Evolutionary conservation across 1,140 invertebrate species (phyloP).

Genomic region (Calephelis virginiensis): DNA sequence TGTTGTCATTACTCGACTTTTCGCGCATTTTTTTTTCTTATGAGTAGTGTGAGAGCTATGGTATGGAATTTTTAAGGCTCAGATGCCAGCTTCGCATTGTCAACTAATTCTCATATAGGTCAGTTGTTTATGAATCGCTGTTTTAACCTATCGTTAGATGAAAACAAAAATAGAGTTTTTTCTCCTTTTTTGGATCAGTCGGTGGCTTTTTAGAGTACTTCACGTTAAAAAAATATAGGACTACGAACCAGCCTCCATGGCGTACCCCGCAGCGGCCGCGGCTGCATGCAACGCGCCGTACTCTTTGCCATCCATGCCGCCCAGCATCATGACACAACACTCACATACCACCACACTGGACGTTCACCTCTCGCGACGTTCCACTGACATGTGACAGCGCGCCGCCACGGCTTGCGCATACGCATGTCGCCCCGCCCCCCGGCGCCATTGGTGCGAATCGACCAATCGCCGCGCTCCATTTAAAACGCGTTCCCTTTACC

Average conservation of each 20-base stretch:
- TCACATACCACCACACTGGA: slow-evolving; percentile 42
- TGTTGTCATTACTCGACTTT: no score
- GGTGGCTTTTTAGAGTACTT: no score
- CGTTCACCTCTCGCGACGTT: slow-evolving; percentile 39
- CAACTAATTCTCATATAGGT: no score
- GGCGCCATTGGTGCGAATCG: slow-evolving; percentile 62
- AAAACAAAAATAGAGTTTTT: no score
- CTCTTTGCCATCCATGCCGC: slow-evolving; percentile 71
- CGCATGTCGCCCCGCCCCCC: slow-evolving; percentile 52
- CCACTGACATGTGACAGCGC: slow-evolving; percentile 27
- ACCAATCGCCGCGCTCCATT: slow-evolving; percentile 73
- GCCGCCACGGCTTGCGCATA: slow-evolving; percentile 47
- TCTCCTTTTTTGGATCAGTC: no score
- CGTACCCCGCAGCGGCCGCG: slow-evolving; percentile 61
- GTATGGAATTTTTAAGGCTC: no score
- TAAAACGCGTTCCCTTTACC: slow-evolving; percentile 69
- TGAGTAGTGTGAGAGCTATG: no score
- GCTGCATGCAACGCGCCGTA: slow-evolving; percentile 70
- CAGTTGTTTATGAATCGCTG: no score
- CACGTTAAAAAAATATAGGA: slow-evolving; percentile 8
- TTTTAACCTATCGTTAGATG: no score
- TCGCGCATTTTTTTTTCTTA: no score
- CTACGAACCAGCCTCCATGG: slow-evolving; percentile 60
- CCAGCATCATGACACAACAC: slow-evolving; percentile 58
- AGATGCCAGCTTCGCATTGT: no score